Evolutionary conservation across 2,888 invertebrate species (phyloP).

Genomic region (Aleiodes testaceus): DNA sequence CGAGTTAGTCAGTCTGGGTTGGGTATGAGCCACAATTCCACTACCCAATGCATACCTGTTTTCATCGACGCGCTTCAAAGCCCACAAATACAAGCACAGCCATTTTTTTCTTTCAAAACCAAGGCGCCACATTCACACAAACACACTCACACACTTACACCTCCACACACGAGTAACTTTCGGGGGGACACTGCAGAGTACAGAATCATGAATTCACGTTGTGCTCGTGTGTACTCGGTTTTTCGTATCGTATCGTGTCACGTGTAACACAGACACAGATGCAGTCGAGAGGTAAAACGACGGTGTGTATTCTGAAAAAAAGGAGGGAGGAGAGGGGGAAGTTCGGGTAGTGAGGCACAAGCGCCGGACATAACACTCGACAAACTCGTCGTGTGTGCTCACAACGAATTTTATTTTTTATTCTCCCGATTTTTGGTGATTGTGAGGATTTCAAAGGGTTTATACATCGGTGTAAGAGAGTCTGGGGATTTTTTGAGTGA

Average conservation of each 20-base stretch:
- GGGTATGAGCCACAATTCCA: slow-evolving; percentile 24
- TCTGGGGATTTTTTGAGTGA: no score
- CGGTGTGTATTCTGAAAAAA: slow-evolving; percentile 29
- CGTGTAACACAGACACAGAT: slow-evolving; percentile 37
- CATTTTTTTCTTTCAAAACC: neutral
- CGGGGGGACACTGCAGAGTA: neutral
- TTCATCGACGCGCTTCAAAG: slow-evolving; percentile 43
- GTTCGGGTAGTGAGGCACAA: slow-evolving; percentile 35
- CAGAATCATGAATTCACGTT: neutral
- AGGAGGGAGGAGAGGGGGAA: slow-evolving; percentile 23
- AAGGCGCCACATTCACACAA: slow-evolving; percentile 19
- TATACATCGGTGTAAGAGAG: no score
- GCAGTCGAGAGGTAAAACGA: slow-evolving; percentile 28
- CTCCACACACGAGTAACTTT: slow-evolving; percentile 1
- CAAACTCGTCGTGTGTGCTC: slow-evolving; percentile 47
- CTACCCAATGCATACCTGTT: slow-evolving; percentile 40
- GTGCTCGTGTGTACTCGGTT: slow-evolving; percentile 22
- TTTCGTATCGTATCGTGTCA: slow-evolving; percentile 36
- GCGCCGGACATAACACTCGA: slow-evolving; percentile 50
- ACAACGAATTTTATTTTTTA: slow-evolving; percentile 11
- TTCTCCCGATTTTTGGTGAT: no score
- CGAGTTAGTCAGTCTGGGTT: slow-evolving; percentile 17
- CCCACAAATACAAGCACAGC: slow-evolving; percentile 30
- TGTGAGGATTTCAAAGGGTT: no score
- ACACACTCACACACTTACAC: slow-evolving; percentile 11